These are phyloP conservation scores for zebrafish (Danio rerio) DNA, from an alignment of 2,113 vertebrate genomes.

Conservation along the genomic window DNA sequence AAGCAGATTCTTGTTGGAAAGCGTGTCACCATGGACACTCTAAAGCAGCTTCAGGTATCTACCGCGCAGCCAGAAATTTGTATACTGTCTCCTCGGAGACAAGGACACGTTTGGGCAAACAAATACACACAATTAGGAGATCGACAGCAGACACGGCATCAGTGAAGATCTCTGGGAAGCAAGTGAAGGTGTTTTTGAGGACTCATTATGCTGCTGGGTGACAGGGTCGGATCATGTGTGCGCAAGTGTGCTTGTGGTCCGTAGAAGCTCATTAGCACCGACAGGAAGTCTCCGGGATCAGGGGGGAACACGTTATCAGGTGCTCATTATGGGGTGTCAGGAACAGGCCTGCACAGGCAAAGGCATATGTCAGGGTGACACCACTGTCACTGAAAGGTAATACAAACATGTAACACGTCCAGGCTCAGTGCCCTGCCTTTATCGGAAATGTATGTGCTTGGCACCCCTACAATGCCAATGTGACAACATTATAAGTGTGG, in stretches of 20 bases:
- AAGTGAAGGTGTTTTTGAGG: slow-evolving; percentile 64
- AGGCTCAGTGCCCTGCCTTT: slow-evolving; percentile 18
- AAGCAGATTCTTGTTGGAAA: neutral
- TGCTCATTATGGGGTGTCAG: slow-evolving; percentile 75
- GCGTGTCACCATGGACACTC: slow-evolving; percentile 49
- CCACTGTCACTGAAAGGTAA: slow-evolving; percentile 64
- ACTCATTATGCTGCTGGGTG: slow-evolving; percentile 63
- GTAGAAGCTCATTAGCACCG: slow-evolving; percentile 60
- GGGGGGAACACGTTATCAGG: slow-evolving; percentile 51
- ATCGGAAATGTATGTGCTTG: slow-evolving; percentile 35
- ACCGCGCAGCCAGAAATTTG: slow-evolving; percentile 50
- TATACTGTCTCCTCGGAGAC: slow-evolving; percentile 49
- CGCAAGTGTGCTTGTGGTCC: slow-evolving; percentile 35
- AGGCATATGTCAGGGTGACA: slow-evolving; percentile 73
- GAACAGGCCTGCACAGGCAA: slow-evolving; percentile 65
- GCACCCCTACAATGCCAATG: slow-evolving; percentile 35
- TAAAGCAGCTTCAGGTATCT: slow-evolving; percentile 40
- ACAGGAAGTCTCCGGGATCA: slow-evolving; percentile 50
- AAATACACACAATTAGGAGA: slow-evolving; percentile 72
- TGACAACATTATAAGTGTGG: slow-evolving; percentile 47
- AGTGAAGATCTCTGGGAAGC: slow-evolving; percentile 42
- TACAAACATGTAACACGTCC: slow-evolving; percentile 43
- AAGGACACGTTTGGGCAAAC: slow-evolving; percentile 63
- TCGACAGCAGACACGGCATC: slow-evolving; percentile 29
- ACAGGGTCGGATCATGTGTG: slow-evolving; percentile 55